Base-by-base conservation (phyloP, 1,140 invertebrate species). In the Neotoxoptera formosana region DNA sequence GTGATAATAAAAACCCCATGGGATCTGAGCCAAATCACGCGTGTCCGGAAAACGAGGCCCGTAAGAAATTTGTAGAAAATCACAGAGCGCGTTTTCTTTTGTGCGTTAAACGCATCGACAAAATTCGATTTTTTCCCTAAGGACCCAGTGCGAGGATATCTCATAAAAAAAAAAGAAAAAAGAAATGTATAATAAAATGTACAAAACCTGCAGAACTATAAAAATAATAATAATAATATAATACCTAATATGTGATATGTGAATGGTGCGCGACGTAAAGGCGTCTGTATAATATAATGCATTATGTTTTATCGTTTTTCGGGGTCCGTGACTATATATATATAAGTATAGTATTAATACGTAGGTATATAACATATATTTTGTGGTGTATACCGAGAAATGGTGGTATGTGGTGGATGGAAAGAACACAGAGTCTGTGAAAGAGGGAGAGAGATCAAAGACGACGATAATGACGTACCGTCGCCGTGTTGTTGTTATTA, bases 381-480 rank as follows among this genome's bases (percentile, higher is more conserved):
- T 76, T 76, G 86, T 30, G 84, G 84, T 86, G 14, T 86, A 86
- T 47, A 48, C n/a, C 9, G 14, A 34, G 51, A 21, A 88, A 88
- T 88, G n/a, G 34, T 25, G n/a, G n/a, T 56, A 53, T 56, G 51
- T 53, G 76, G 76, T 83, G 45, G 60, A 76, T 76, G 60, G 60
- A 76, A n/a, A 76, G 14, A 14, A 67, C 60, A 56, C n/a, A 90
- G 87, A 89, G 47, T 53, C 41, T 36, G 48, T 48, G 34, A 17
- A 34, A 36, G 88, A 89, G 34, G 21, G 88, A 89, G 34, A 56
- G 88, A 89, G 88, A 92, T 92, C 91, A 92, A 92, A 92, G 91
- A 83, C 67, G 17, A 41, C 67, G 67, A 92, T 92, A 92, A 92
- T 92, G 76, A 92, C 51, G 91, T 92, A 83, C 76, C 91, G 91